Evolutionary conservation across 1,140 invertebrate species (phyloP), one percentile per base, ranked within the genome.

Genomic region (Drosophila suzukii): DNA sequence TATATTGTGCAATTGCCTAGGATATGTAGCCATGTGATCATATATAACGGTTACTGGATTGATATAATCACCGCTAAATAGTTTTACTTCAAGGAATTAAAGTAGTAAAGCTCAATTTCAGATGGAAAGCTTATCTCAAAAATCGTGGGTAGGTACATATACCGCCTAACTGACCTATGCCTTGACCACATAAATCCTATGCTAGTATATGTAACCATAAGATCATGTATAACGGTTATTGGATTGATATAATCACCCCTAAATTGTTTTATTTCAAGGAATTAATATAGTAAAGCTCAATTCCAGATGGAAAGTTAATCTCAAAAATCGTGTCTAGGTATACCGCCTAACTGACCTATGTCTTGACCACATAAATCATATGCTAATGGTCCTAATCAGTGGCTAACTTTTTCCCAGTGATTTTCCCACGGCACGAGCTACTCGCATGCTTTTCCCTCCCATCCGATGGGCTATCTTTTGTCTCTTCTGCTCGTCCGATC

Each of bases 321-420:
- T 49, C 11, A 8, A 20, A 38, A 62, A 43, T 74, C 68, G 68
- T 74, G 72, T 6, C 58, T 68, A 74, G 71, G 74, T 58, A 30
- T 12, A 24, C 43, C 50, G 39, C 43, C 71, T n/a, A 75, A 75
- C 73, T 75, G 73, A 75, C 73, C 73, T 75, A 75, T 65, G 51
- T 49, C 44, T 65, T 20, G 60, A 43, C 34, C 51, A 39, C 49
- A 43, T 63, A 51, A 38, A 12, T 46, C 20, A 34, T 30, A 30
- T 59, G 55, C 58, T 72, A 73, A 73, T 73, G 17, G 67, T 72
- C 67, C 54, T 72, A 72, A 73, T 73, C 54, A 60, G 32, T 60
- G 46, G 67, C 32, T 32, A 72, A 34, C 54, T 73, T 60, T 73
- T 30, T 75, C 13, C 53, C 73, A 54, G 50, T 75, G 47, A 75